phyloP scores from a whole-genome alignment of 2,888 invertebrate species.

The Mayetiola destructor region DNA sequence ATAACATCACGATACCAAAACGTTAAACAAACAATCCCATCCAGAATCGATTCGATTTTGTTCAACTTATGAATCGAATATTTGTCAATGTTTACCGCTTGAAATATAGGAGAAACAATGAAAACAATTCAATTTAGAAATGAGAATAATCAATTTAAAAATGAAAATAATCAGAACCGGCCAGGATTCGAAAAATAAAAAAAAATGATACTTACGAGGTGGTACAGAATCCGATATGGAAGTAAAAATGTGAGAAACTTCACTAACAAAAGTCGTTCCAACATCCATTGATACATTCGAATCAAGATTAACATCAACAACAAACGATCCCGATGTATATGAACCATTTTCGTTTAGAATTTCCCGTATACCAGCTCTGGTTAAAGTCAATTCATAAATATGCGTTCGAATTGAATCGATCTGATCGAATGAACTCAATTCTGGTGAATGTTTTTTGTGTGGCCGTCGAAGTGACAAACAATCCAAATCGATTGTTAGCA shows the following conservation, averaged over 20 bases:
- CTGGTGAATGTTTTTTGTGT: background rate
- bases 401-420: background rate
- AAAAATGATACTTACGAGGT: background rate
- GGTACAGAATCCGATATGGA: background rate
- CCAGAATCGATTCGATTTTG: background rate
- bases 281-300: background rate
- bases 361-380: background rate
- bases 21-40: background rate
- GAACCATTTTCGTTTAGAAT: constrained; percentile 1
- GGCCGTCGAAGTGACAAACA: background rate
- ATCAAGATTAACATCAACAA: background rate
- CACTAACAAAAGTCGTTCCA: background rate
- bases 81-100: background rate
- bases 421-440: background rate
- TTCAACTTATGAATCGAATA: background rate
- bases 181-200: background rate
- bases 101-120: background rate
- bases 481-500: background rate
- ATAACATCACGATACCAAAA: background rate
- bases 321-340: background rate
- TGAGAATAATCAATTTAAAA: background rate
- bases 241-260: background rate
- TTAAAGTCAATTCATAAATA: background rate
- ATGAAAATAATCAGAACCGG: background rate
- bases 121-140: background rate